A percentile compares a stretch with the other conserved stretches of the same genome.
phyloP scores from a whole-genome alignment of 2,888 invertebrate species.

The Petrolisthes cinctipes region DNA sequence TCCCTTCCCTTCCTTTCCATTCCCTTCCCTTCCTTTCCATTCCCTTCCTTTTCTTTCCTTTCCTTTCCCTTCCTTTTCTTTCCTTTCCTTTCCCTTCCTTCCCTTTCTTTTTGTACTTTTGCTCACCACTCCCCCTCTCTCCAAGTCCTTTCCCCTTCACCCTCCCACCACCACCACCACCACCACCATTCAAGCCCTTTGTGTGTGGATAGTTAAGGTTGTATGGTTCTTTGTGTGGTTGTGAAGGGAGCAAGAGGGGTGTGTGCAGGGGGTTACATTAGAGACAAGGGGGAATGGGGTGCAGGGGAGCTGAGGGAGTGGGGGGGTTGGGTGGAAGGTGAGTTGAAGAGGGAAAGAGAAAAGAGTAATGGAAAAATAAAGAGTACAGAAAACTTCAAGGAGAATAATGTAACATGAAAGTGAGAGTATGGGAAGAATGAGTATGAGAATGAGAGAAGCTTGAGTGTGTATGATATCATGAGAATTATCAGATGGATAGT shows the following conservation, averaged over 20 bases:
- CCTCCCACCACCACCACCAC: not conserved
- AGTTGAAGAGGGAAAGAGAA: conserved; percentile 29
- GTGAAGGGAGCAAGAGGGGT: conserved; percentile 1
- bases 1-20: not conserved
- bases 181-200: not conserved
- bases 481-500: too few relatives aligned
- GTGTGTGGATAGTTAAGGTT: not conserved
- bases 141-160: not conserved
- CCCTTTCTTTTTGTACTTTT: not conserved
- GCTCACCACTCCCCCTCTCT: not conserved
- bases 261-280: not conserved
- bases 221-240: not conserved
- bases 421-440: too few relatives aligned
- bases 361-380: not conserved
- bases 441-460: too few relatives aligned
- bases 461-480: too few relatives aligned
- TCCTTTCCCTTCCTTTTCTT: not conserved
- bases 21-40: not conserved
- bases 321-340: conserved; percentile 17
- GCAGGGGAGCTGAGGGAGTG: not conserved
- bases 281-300: not conserved
- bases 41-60: not conserved
- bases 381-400: not conserved
- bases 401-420: too few relatives aligned
- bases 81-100: not conserved